Conservation (phyloP, 2,797 vertebrate genomes). For the Knipowitschia caucasica region DNA sequence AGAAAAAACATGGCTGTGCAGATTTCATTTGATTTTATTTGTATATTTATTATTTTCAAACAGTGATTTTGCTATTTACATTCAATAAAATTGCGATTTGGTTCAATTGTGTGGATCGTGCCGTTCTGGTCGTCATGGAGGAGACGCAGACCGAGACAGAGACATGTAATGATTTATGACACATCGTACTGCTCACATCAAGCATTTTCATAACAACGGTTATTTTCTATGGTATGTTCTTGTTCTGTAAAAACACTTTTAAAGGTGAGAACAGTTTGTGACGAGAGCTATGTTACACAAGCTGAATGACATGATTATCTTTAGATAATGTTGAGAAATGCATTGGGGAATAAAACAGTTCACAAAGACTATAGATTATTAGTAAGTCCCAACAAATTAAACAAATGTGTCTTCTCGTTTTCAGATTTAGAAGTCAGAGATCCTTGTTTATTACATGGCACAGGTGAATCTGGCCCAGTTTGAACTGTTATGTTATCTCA, state of each 20-base stretch:
- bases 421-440: no score
- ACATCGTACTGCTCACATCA: background rate
- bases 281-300: background rate
- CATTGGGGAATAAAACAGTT: constrained; percentile 52
- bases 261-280: background rate
- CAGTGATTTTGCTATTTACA: no score
- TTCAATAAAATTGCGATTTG: no score
- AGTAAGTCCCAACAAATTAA: constrained; percentile 24
- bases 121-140: constrained; percentile 24
- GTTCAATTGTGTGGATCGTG: no score
- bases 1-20: no score
- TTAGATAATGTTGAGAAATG: constrained; percentile 56
- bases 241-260: background rate
- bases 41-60: no score
- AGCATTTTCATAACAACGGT: background rate
- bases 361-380: constrained; percentile 33
- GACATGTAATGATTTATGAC: background rate
- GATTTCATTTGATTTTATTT: no score
- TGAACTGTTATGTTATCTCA: no score
- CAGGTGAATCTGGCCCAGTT: no score
- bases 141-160: constrained; percentile 21
- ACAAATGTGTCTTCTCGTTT: no score
- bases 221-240: constrained; percentile 8
- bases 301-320: background rate
- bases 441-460: no score